Conservation (phyloP, 2,797 vertebrate species). For the Xyrichtys novacula region DNA sequence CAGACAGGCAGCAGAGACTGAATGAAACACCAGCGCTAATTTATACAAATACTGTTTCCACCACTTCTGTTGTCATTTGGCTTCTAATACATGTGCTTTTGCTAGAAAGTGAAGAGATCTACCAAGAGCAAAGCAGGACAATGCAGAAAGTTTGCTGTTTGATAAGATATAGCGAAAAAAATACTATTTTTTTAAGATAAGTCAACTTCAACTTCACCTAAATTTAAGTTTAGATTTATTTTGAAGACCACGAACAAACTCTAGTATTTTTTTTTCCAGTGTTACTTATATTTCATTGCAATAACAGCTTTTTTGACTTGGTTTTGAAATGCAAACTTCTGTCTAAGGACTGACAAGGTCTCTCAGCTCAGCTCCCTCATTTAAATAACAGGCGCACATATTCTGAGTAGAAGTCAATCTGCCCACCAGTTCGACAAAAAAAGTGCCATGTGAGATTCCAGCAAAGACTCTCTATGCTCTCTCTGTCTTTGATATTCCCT, state of each 20-base stretch:
- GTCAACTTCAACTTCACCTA: too few species aligned
- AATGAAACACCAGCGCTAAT: conserved; percentile 31
- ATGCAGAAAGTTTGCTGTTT: background rate
- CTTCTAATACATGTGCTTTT: too few species aligned
- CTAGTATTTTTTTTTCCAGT: too few species aligned
- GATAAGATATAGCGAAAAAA: background rate
- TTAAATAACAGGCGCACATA: conserved; percentile 21
- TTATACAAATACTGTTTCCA: conserved; percentile 25
- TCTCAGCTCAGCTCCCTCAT: conserved; percentile 24
- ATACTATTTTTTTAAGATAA: background rate
- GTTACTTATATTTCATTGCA: background rate
- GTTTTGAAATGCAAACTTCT: conserved; percentile 1
- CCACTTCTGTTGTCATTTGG: conserved; percentile 25
- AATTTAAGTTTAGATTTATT: too few species aligned
- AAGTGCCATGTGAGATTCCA: conserved; percentile 3
- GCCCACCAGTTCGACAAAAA: conserved; percentile 6
- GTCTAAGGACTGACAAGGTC: conserved; percentile 2
- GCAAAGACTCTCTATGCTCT: background rate
- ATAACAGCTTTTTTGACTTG: background rate
- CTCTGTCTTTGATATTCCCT: background rate
- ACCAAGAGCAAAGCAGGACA: background rate
- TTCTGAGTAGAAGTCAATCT: conserved; percentile 17
- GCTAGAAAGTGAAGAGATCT: background rate
- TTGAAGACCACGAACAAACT: too few species aligned
- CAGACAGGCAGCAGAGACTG: conserved; percentile 43